Percentiles rank a stretch among this genome's conserved stretches.
phyloP scores from a whole-genome alignment of 2,113 vertebrate genomes.

The Cyrtonyx montezumae region DNA sequence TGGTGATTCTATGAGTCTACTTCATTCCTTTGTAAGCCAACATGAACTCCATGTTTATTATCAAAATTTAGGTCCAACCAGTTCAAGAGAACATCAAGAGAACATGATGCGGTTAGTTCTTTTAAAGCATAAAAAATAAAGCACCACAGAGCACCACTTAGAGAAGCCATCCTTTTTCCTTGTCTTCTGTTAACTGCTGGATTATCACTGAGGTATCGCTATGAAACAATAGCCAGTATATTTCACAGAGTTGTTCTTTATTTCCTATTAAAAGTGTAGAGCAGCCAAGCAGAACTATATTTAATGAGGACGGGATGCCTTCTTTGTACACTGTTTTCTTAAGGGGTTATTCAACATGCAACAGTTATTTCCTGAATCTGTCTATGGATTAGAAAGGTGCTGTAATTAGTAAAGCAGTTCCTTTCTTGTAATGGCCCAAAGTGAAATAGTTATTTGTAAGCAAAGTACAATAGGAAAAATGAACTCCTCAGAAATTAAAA shows the following conservation, averaged over 20 bases:
- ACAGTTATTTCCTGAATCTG: constrained; percentile 37
- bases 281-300: constrained; percentile 56
- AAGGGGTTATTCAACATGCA: constrained; percentile 13
- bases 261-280: constrained; percentile 61
- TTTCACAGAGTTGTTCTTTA: constrained; percentile 45
- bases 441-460: background rate
- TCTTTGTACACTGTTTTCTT: constrained; percentile 58
- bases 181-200: constrained; percentile 31
- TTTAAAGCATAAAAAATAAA: constrained; percentile 19
- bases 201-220: constrained; percentile 42
- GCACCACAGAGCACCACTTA: background rate
- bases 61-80: constrained; percentile 39
- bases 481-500: constrained; percentile 6
- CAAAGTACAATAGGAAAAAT: background rate
- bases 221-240: constrained; percentile 37
- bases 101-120: constrained; percentile 2
- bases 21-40: background rate
- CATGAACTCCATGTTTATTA: constrained; percentile 28
- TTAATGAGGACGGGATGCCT: constrained; percentile 66
- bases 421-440: background rate
- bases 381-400: constrained; percentile 12
- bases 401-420: constrained; percentile 16
- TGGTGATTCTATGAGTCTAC: too few relatives aligned
- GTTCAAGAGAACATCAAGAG: constrained; percentile 9
- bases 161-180: constrained; percentile 17